These are phyloP conservation scores for Keiferia lycopersicella DNA, from an alignment of 2,888 invertebrate genomes.

Conservation along the genomic window DNA sequence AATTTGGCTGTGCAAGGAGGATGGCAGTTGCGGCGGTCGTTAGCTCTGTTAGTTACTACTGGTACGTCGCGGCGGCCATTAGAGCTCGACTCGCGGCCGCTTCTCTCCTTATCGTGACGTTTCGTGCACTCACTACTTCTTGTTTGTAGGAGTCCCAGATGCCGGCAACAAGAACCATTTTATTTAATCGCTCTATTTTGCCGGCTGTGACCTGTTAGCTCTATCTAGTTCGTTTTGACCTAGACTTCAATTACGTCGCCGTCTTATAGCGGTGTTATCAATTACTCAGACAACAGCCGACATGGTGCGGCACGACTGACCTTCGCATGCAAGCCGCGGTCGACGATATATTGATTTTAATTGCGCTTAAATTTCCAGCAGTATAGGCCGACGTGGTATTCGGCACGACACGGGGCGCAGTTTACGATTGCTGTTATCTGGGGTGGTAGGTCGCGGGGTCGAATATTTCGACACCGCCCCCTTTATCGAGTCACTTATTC, in stretches of 20 bases:
- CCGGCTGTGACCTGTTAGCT: constrained; percentile 23
- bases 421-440: constrained; percentile 62
- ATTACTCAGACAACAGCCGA: constrained; percentile 9
- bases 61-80: constrained; percentile 48
- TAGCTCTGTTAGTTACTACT: constrained; percentile 54
- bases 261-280: constrained; percentile 16
- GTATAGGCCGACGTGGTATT: background rate
- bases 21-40: constrained; percentile 58
- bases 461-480: constrained; percentile 62
- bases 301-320: constrained; percentile 20
- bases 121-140: constrained; percentile 44
- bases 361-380: constrained; percentile 31
- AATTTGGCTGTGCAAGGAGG: constrained; percentile 44
- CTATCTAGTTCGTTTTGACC: constrained; percentile 17
- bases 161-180: constrained; percentile 25
- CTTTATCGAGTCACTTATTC: constrained; percentile 64
- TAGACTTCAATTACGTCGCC: constrained; percentile 22
- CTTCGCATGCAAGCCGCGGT: constrained; percentile 17
- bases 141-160: constrained; percentile 35
- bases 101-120: constrained; percentile 47
- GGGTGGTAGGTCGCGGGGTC: constrained; percentile 48
- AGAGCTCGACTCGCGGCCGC: constrained; percentile 44
- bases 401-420: constrained; percentile 23
- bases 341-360: constrained; percentile 34
- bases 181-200: constrained; percentile 26